Evolutionary conservation across 1,140 invertebrate species (phyloP).

Genomic region (Whitmania pigra): DNA sequence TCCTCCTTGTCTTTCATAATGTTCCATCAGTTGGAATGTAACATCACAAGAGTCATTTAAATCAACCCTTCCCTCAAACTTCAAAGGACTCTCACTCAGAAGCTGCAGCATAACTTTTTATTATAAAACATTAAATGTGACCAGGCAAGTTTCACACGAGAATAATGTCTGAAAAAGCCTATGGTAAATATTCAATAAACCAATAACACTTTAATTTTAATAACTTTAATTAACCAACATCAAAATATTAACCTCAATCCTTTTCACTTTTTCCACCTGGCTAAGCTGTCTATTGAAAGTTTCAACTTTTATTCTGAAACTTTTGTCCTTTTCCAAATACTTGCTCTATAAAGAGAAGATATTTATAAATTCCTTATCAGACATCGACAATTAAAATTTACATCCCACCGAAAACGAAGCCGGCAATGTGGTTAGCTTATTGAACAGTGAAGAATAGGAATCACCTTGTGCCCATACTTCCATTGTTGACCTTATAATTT

Average conservation of each 20-base stretch:
- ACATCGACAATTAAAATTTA: constrained; percentile 1
- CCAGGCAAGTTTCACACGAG: not conserved
- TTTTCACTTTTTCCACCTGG: constrained; percentile 63
- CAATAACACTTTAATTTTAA: too few species aligned
- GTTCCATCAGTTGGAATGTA: constrained; percentile 67
- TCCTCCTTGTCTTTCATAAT: constrained; percentile 59
- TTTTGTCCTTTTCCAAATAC: constrained; percentile 47
- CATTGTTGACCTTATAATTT: not conserved
- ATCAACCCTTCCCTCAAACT: constrained; percentile 63
- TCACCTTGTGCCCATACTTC: constrained; percentile 12
- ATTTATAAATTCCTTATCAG: constrained; percentile 26
- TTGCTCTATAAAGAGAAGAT: constrained; percentile 44
- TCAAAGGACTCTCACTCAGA: constrained; percentile 57
- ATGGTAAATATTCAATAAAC: too few species aligned
- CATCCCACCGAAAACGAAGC: constrained; percentile 25
- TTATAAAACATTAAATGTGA: constrained; percentile 18
- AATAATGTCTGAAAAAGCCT: too few species aligned
- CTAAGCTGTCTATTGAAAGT: constrained; percentile 71
- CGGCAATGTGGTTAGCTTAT: constrained; percentile 41
- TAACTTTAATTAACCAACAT: too few species aligned
- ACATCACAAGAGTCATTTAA: constrained; percentile 64
- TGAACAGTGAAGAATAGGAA: constrained; percentile 5
- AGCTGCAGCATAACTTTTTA: constrained; percentile 46
- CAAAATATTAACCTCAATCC: constrained; percentile 58
- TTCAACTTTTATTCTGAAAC: constrained; percentile 73